Base-by-base conservation (phyloP, 2,113 vertebrate genomes). In the Leptodactylus fuscus region DNA sequence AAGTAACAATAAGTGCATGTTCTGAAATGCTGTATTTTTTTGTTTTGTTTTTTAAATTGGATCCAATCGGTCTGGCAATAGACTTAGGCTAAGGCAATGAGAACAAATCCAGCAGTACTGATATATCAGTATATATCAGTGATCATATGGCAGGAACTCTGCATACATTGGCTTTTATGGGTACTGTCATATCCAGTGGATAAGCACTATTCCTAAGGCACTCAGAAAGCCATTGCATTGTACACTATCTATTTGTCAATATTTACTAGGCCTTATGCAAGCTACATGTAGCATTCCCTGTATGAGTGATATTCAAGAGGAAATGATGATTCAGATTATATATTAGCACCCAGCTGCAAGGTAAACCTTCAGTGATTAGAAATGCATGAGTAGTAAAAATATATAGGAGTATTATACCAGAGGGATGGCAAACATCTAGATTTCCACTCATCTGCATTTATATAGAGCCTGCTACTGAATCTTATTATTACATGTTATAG, bases 401-500 rank as follows among this genome's bases (percentile, higher is more conserved):
- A 24, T 24, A 73, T 48, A 44, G 67, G n/a, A 36, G 29, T 7
- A 16, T 65, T 32, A 82, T 85, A 67, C 55, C 18, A 24, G 24
- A 16, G 73, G 74, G 60, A 85, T 78, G 22, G 65, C 41, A 62
- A 76, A 48, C 53, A 76, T 62, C 69, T 34, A 67, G 55, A 71
- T 74, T 83, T 34, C 48, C 60, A 32, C 29, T 83, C 55, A 85
- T 77, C 55, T 85, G 73, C 58, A 78, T 78, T 53, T 69, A 76
- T 82, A 82, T 71, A 71, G 65, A 29, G 41, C 32, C 60, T 51
- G 48, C 65, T 70, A 38, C 27, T 36, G 60, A 55, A 82, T 44
- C 44, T 18, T 65, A 62, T 82, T 71, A 78, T 67, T 65, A 67
- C 55, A 15, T 44, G 53, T 60, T 48, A 84, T 58, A 44, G n/a